A percentile compares a stretch with the other conserved stretches of the same genome.
Conservation (phyloP, 64 coral and sea anemone genomes). For the Trachythela sp. region DNA sequence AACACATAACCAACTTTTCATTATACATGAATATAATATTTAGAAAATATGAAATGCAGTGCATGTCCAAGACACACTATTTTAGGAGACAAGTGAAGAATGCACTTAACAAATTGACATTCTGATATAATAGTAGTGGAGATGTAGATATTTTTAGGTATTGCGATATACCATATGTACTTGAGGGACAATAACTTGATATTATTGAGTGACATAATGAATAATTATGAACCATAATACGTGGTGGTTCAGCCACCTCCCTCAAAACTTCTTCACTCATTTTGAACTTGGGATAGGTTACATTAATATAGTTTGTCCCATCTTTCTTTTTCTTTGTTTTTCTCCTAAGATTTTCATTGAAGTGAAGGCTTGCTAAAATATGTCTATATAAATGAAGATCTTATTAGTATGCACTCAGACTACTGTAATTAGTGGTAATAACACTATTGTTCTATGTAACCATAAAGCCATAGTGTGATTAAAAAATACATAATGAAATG, state of each 20-base stretch:
- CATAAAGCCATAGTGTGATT: too few relatives aligned
- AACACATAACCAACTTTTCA: neutral
- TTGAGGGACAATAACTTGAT: too few relatives aligned
- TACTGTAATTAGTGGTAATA: neutral
- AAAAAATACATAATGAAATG: neutral
- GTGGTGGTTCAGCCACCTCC: constrained; percentile 15
- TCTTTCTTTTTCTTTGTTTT: neutral
- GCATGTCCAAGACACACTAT: too few relatives aligned
- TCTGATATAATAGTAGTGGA: too few relatives aligned
- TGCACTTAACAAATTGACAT: too few relatives aligned
- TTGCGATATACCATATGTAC: too few relatives aligned
- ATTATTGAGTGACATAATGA: too few relatives aligned
- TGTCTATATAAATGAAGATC: neutral
- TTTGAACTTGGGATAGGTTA: constrained; percentile 14
- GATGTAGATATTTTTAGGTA: too few relatives aligned
- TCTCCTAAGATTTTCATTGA: neutral
- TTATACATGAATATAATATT: neutral
- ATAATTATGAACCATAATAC: neutral
- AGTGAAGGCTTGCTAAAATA: neutral
- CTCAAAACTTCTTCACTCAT: neutral
- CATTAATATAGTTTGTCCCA: neutral
- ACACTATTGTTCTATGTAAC: neutral
- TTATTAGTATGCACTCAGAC: neutral
- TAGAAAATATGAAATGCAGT: neutral
- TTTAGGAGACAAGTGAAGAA: too few relatives aligned